Percentiles rank a stretch among this genome's conserved stretches.
These are phyloP conservation scores for Pandion haliaetus DNA, from an alignment of 2,113 vertebrate genomes.

Conservation along the genomic window DNA sequence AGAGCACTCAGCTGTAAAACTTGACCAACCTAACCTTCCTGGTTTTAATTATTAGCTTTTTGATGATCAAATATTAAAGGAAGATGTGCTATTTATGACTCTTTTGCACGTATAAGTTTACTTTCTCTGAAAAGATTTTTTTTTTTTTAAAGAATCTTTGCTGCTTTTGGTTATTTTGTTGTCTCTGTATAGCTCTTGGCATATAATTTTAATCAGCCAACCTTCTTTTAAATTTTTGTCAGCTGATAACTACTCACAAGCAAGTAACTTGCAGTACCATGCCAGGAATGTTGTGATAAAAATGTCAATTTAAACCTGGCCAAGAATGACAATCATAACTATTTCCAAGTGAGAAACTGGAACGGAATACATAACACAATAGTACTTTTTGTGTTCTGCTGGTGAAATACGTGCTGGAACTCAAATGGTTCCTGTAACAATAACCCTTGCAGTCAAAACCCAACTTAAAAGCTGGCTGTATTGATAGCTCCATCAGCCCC, in stretches of 20 bases:
- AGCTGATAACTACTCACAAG: slow-evolving; percentile 41
- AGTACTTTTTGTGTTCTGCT: neutral
- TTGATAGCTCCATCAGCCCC: neutral
- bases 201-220: slow-evolving; percentile 44
- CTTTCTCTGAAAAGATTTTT: neutral
- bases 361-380: neutral
- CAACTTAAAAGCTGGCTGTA: neutral
- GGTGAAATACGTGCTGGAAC: neutral
- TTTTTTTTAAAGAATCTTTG: neutral
- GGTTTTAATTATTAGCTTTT: slow-evolving; percentile 64
- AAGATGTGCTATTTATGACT: neutral
- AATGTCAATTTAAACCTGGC: slow-evolving; percentile 46
- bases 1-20: slow-evolving; percentile 59
- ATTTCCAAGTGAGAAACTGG: slow-evolving; percentile 23
- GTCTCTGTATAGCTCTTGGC: neutral
- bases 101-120: neutral
- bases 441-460: neutral
- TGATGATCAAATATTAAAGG: slow-evolving; percentile 49
- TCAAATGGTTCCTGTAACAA: neutral
- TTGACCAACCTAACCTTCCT: slow-evolving; percentile 60
- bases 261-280: slow-evolving; percentile 7
- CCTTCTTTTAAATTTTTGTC: slow-evolving; percentile 28
- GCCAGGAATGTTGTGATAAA: slow-evolving; percentile 55
- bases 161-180: slow-evolving; percentile 11
- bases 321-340: slow-evolving; percentile 31